Percentiles rank a stretch among this genome's conserved stretches.
Conservation (phyloP, 2,797 vertebrate genomes). For the Ambastaia sidthimunki region DNA sequence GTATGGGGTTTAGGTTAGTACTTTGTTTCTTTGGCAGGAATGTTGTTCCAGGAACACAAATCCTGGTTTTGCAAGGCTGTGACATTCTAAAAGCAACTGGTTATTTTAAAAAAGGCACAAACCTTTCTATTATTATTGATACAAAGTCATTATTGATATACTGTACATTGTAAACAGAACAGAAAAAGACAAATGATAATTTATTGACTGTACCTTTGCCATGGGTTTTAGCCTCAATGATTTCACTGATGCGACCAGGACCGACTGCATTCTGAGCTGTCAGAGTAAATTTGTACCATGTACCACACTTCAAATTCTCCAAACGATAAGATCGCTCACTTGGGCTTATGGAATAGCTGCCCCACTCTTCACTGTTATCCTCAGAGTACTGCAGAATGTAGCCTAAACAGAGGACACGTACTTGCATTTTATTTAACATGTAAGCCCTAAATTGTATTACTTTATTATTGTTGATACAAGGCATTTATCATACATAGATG, state of each 20-base stretch:
- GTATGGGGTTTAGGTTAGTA: no score
- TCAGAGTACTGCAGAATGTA: slow-evolving; percentile 98
- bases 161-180: neutral
- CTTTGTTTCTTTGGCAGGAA: no score
- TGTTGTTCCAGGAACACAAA: neutral
- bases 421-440: neutral
- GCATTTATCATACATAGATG: neutral
- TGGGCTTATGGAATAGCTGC: slow-evolving; percentile 96
- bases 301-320: slow-evolving; percentile 95
- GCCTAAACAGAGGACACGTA: slow-evolving; percentile 74
- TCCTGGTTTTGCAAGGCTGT: neutral
- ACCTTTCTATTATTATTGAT: no score
- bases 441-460: slow-evolving; percentile 8
- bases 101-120: no score
- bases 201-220: slow-evolving; percentile 86
- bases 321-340: slow-evolving; percentile 94
- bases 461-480: neutral
- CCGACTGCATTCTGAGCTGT: slow-evolving; percentile 98
- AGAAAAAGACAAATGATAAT: neutral
- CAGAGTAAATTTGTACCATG: slow-evolving; percentile 98
- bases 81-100: neutral
- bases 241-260: slow-evolving; percentile 97
- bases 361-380: slow-evolving; percentile 99
- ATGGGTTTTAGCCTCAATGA: slow-evolving; percentile 97
- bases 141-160: neutral